Conservation (phyloP, 2,113 vertebrate genomes). For the Vireo altiloquus region DNA sequence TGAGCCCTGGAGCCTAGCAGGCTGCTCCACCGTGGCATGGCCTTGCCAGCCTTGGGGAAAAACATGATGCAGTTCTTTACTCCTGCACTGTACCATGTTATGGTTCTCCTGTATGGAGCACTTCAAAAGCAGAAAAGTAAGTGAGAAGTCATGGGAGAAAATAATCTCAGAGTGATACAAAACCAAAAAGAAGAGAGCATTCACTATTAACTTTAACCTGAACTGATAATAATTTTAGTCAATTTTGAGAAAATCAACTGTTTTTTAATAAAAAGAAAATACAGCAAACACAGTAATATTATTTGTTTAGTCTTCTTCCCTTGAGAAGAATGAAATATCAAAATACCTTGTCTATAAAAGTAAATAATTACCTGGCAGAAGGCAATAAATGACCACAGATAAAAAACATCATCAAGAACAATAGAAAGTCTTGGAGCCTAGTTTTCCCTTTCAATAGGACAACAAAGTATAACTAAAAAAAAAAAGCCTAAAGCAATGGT, state of each 20-base stretch:
- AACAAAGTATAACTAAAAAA: background rate
- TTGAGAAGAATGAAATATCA: background rate
- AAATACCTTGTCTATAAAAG: background rate
- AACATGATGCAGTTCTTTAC: background rate
- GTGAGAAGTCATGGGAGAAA: background rate
- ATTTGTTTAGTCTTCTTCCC: background rate
- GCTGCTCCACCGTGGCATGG: background rate
- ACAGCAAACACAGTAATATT: background rate
- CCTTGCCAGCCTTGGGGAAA: background rate
- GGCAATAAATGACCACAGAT: background rate
- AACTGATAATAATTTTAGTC: background rate
- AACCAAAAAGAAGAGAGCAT: background rate
- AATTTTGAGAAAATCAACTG: background rate
- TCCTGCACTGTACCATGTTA: background rate
- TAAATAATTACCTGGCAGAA: background rate
- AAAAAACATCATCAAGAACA: background rate
- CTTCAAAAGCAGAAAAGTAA: background rate
- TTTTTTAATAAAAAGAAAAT: background rate
- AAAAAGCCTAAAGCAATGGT: background rate
- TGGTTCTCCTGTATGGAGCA: background rate
- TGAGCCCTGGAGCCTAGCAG: background rate
- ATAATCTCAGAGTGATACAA: background rate
- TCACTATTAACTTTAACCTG: background rate
- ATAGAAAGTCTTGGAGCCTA: background rate
- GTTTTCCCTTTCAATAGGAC: background rate